phyloP scores from a whole-genome alignment of 2,888 invertebrate genomes.

The Idaea aversata region DNA sequence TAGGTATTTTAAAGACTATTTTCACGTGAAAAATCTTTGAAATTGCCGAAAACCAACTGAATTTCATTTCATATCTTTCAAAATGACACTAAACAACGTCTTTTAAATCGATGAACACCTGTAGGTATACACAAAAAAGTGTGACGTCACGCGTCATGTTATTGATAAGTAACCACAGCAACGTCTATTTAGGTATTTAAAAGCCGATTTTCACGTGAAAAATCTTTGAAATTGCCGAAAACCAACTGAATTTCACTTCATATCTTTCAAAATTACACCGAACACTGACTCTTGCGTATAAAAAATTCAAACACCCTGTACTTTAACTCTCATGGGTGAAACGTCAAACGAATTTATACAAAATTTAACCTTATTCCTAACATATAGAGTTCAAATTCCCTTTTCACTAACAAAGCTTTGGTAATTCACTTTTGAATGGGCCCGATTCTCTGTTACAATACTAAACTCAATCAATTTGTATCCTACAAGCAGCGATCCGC shows the following conservation, averaged over 20 bases:
- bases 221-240: no score
- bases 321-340: constrained; percentile 15
- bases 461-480: neutral
- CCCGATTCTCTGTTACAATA: neutral
- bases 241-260: constrained; percentile 34
- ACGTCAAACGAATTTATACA: constrained; percentile 13
- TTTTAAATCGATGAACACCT: no score
- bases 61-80: neutral
- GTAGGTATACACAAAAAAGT: no score
- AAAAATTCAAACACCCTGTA: constrained; percentile 40
- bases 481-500: no score
- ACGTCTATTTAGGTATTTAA: no score
- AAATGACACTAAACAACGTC: no score
- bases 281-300: constrained; percentile 30
- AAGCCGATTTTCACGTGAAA: no score
- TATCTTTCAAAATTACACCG: constrained; percentile 11
- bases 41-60: constrained; percentile 30
- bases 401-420: neutral
- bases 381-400: constrained; percentile 17
- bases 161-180: no score
- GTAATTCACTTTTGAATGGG: constrained; percentile 8
- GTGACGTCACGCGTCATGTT: no score
- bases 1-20: no score
- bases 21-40: no score
- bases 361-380: constrained; percentile 23